phyloP scores from a whole-genome alignment of 2,888 invertebrate genomes.

The Alentia gelatinosa region DNA sequence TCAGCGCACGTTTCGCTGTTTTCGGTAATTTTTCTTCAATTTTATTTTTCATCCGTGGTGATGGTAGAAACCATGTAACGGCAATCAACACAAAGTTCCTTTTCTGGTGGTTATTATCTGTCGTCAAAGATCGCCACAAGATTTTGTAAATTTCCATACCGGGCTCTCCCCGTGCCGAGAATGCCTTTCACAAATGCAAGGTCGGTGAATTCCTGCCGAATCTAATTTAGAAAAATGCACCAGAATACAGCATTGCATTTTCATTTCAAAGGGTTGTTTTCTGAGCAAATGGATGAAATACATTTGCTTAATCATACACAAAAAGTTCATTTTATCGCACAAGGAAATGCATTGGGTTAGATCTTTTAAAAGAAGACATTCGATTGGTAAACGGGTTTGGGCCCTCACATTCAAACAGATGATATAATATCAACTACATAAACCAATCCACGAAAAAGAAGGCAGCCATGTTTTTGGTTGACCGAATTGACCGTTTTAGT shows the following conservation, averaged over 20 bases:
- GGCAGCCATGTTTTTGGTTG: constrained; percentile 36
- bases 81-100: constrained; percentile 43
- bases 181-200: constrained; percentile 38
- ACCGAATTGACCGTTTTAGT: constrained; percentile 26
- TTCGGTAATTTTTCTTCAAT: neutral
- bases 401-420: constrained; percentile 16
- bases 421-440: neutral
- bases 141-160: neutral
- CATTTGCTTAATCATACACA: neutral
- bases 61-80: neutral
- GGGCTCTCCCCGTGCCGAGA: constrained; percentile 5
- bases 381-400: neutral
- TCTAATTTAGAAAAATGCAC: neutral
- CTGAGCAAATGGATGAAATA: neutral
- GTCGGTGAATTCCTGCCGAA: neutral
- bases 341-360: neutral
- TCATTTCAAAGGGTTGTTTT: neutral
- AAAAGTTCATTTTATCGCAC: neutral
- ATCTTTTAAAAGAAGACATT: neutral
- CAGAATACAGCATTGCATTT: neutral
- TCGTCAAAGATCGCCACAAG: constrained; percentile 8
- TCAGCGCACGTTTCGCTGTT: constrained; percentile 42
- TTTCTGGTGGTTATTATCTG: constrained; percentile 8
- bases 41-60: constrained; percentile 26
- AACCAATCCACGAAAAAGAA: constrained; percentile 47